Percentiles rank a stretch among this genome's conserved stretches.
Evolutionary conservation across 2,888 invertebrate species (phyloP).

Genomic region (Antheraea assamensis): DNA sequence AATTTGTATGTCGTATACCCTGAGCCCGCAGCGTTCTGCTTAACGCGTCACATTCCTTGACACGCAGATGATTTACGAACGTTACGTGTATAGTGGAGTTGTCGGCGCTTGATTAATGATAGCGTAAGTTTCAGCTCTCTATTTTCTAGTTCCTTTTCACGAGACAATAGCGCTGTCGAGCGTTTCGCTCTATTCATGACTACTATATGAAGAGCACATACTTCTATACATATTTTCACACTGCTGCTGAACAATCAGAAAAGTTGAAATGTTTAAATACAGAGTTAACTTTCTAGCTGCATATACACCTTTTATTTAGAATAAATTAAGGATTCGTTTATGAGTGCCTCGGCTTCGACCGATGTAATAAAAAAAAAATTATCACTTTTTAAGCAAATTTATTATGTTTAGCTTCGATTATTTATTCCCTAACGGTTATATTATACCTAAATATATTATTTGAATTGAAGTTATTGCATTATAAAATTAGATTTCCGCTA

Average conservation of each 20-base stretch:
- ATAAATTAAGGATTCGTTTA: too few species aligned
- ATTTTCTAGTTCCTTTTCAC: slow-evolving; percentile 16
- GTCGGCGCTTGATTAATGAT: slow-evolving; percentile 18
- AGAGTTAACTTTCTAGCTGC: not conserved
- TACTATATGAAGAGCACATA: not conserved
- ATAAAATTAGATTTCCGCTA: too few species aligned
- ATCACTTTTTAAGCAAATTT: too few species aligned
- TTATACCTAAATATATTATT: too few species aligned
- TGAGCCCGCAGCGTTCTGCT: not conserved
- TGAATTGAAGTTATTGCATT: too few species aligned
- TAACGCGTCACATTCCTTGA: not conserved
- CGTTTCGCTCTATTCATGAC: not conserved
- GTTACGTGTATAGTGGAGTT: slow-evolving; percentile 7
- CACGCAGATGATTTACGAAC: slow-evolving; percentile 20
- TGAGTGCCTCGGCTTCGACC: not conserved
- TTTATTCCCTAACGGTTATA: too few species aligned
- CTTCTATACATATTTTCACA: not conserved
- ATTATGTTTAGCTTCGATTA: too few species aligned
- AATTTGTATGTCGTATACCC: not conserved
- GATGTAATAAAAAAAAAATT: too few species aligned
- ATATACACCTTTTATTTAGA: not conserved
- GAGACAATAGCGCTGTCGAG: slow-evolving; percentile 14
- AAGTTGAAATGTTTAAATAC: not conserved
- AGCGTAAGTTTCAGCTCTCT: slow-evolving; percentile 4
- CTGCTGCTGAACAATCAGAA: not conserved